These are phyloP conservation scores for Ciconia boyciana DNA, from an alignment of 2,113 vertebrate species.

Conservation along the genomic window DNA sequence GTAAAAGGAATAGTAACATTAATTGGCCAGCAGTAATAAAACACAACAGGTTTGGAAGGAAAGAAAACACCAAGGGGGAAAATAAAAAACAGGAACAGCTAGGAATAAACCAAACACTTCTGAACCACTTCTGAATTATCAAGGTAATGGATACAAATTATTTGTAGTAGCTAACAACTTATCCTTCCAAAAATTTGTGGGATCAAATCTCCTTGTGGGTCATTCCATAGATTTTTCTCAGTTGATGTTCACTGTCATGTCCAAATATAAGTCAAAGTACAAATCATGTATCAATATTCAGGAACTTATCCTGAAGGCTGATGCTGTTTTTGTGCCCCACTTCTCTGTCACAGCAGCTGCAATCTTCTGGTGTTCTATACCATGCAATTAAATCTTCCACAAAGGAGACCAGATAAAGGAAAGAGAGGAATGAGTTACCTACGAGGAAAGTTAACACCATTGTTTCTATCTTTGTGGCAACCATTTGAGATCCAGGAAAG, in stretches of 20 bases:
- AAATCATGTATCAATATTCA: not conserved
- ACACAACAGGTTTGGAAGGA: not conserved
- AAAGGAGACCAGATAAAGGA: not conserved
- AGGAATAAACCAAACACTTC: not conserved
- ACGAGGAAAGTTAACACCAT: not conserved
- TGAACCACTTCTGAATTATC: not conserved
- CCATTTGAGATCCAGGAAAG: not conserved
- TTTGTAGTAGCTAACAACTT: not conserved
- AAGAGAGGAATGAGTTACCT: not conserved
- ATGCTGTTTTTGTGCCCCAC: not conserved
- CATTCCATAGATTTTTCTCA: not conserved
- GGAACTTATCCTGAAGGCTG: not conserved
- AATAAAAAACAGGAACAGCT: not conserved
- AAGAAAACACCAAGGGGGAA: not conserved
- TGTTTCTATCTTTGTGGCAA: not conserved
- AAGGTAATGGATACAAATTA: not conserved
- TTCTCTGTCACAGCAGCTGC: rapidly evolving
- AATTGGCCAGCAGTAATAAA: not conserved
- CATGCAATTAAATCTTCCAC: not conserved
- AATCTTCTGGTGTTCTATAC: not conserved
- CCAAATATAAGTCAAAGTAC: not conserved
- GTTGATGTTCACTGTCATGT: not conserved
- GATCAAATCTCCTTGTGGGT: not conserved
- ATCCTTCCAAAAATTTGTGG: not conserved
- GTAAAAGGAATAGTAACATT: not conserved